phyloP scores from a whole-genome alignment of 1,140 invertebrate species.

The Bombus confusus region DNA sequence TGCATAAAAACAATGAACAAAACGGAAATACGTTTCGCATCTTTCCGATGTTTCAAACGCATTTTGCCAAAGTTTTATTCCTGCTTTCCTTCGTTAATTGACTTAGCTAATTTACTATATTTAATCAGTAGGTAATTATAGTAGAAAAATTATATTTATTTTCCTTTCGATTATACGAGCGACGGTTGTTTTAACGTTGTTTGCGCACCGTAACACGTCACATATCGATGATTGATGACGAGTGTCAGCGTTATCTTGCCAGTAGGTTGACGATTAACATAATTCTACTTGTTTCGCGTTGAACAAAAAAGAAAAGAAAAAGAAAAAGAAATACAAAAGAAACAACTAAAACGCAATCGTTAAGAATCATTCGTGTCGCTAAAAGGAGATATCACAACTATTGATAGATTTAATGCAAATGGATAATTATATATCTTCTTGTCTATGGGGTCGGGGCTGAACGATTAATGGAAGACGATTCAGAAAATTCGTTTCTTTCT shows the following conservation, averaged over 20 bases:
- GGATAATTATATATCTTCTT: slow-evolving; percentile 10
- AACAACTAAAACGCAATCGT: neutral
- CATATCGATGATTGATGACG: neutral
- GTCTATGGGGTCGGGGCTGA: neutral
- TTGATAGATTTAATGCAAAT: slow-evolving; percentile 16
- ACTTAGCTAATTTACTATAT: neutral
- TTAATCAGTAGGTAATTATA: slow-evolving; percentile 7
- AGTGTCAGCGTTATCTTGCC: slow-evolving; percentile 21
- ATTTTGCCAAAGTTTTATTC: neutral
- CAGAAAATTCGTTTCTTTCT: neutral
- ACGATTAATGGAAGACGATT: neutral
- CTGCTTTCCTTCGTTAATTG: neutral
- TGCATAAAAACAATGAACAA: neutral
- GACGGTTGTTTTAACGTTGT: neutral
- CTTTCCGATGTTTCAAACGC: neutral
- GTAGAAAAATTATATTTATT: slow-evolving; percentile 16
- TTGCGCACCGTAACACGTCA: neutral
- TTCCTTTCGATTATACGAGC: neutral
- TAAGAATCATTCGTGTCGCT: neutral
- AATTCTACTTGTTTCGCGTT: slow-evolving; percentile 24
- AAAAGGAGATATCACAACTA: neutral
- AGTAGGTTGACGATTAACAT: slow-evolving; percentile 5
- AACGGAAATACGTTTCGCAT: neutral
- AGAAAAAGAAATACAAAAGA: neutral
- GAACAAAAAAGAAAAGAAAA: too few relatives aligned